phyloP scores from a whole-genome alignment of 2,113 vertebrate genomes.

The Manacus vitellinus region DNA sequence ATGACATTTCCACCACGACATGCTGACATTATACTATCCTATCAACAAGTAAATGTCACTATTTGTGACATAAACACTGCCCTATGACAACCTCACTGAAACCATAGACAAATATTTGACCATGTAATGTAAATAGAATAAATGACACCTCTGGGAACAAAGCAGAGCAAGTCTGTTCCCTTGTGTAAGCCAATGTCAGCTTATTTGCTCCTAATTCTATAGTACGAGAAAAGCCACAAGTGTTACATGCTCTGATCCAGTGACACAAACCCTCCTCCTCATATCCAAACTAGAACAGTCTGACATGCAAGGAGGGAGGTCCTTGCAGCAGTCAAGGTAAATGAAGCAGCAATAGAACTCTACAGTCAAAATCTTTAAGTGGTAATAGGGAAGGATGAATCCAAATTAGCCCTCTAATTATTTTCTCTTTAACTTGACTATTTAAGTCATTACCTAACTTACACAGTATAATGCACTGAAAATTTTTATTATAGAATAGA shows the following conservation, averaged over 20 bases:
- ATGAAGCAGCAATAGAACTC: slow-evolving; percentile 12
- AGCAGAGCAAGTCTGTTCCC: neutral
- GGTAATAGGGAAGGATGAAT: neutral
- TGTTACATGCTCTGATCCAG: neutral
- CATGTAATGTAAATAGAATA: neutral
- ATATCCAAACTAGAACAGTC: neutral
- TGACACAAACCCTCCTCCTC: neutral
- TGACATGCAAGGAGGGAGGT: neutral
- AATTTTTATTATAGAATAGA: neutral
- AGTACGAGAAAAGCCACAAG: neutral
- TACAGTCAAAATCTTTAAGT: neutral
- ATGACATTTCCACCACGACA: neutral
- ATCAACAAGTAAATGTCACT: slow-evolving; percentile 7
- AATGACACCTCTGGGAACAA: neutral
- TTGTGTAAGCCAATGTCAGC: neutral
- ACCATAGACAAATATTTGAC: neutral
- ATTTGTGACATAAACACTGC: neutral
- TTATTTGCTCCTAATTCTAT: neutral
- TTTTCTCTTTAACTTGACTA: slow-evolving; percentile 34
- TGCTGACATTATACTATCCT: neutral
- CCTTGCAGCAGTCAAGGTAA: neutral
- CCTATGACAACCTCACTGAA: neutral
- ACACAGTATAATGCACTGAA: neutral
- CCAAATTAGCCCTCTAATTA: slow-evolving; percentile 41
- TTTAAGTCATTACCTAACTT: slow-evolving; percentile 33